These are phyloP conservation scores for Eudyptes chrysolophus DNA, from an alignment of 2,113 vertebrate genomes.

Conservation along the genomic window DNA sequence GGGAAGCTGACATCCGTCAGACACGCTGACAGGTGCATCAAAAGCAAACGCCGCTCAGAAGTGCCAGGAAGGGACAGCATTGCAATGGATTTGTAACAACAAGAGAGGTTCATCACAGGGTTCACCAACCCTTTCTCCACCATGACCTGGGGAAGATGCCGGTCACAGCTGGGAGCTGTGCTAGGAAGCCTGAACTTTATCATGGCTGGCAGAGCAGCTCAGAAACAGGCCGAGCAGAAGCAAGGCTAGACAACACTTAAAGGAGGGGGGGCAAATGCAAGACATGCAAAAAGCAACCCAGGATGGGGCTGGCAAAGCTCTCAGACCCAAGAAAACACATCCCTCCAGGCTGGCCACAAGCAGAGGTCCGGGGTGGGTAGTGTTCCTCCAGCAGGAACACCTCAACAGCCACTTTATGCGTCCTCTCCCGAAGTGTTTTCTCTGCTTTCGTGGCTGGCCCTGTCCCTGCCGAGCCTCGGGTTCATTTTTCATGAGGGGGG, in stretches of 20 bases:
- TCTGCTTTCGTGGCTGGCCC: not conserved
- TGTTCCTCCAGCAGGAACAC: not conserved
- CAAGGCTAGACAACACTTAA: not conserved
- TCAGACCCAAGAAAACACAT: not conserved
- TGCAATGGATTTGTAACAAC: not conserved
- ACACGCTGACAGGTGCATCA: not conserved
- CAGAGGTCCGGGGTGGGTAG: not conserved
- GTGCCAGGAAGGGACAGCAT: fast-evolving
- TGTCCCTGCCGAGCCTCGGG: slow-evolving; percentile 48
- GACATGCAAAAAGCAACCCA: not conserved
- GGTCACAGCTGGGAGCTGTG: not conserved
- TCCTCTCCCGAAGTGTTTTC: not conserved
- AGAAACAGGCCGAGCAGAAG: not conserved
- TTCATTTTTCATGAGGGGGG: slow-evolving; percentile 76
- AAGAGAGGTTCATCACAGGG: not conserved
- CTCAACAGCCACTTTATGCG: not conserved
- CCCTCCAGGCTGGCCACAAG: not conserved
- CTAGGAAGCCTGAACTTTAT: not conserved
- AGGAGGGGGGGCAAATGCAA: not conserved
- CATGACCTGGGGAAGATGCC: not conserved
- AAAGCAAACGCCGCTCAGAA: fast-evolving
- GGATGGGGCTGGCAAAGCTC: not conserved
- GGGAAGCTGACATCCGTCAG: not conserved
- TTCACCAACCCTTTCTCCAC: not conserved
- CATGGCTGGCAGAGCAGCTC: not conserved